Conservation (phyloP, 2,888 invertebrate genomes). For the Tortricodes alternella region DNA sequence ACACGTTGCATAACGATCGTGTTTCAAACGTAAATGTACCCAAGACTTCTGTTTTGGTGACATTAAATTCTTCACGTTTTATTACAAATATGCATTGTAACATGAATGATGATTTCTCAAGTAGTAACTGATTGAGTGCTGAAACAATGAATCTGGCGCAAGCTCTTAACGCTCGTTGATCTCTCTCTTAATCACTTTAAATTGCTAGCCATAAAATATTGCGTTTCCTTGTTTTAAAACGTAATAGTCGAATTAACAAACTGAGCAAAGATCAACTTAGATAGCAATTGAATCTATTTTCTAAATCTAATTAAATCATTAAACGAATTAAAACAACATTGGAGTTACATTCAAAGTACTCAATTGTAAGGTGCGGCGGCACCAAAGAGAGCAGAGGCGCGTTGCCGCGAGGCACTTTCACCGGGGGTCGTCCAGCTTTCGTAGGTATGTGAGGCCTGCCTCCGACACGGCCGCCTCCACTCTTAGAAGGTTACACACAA, state of each 20-base stretch:
- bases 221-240: slow-evolving; percentile 3
- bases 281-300: background rate
- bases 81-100: slow-evolving; percentile 11
- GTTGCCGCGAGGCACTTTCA: slow-evolving; percentile 72
- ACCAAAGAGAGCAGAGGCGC: slow-evolving; percentile 43
- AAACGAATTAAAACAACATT: too few relatives aligned
- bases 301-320: background rate
- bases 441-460: slow-evolving; percentile 55
- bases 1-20: slow-evolving; percentile 65
- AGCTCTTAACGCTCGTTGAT: slow-evolving; percentile 24
- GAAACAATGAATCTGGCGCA: slow-evolving; percentile 9
- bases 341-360: background rate
- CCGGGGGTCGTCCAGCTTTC: slow-evolving; percentile 70
- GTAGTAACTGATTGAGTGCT: background rate
- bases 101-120: slow-evolving; percentile 1
- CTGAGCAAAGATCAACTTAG: background rate
- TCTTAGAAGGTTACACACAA: slow-evolving; percentile 26
- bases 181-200: slow-evolving; percentile 15
- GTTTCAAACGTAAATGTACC: slow-evolving; percentile 49
- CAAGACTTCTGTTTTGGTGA: slow-evolving; percentile 42
- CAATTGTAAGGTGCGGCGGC: slow-evolving; percentile 35
- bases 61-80: slow-evolving; percentile 26
- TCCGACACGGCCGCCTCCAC: slow-evolving; percentile 35
- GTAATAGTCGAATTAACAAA: background rate
- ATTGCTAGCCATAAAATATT: slow-evolving; percentile 5